phyloP scores from a whole-genome alignment of 1,140 invertebrate genomes.

The Drosophila lini region DNA sequence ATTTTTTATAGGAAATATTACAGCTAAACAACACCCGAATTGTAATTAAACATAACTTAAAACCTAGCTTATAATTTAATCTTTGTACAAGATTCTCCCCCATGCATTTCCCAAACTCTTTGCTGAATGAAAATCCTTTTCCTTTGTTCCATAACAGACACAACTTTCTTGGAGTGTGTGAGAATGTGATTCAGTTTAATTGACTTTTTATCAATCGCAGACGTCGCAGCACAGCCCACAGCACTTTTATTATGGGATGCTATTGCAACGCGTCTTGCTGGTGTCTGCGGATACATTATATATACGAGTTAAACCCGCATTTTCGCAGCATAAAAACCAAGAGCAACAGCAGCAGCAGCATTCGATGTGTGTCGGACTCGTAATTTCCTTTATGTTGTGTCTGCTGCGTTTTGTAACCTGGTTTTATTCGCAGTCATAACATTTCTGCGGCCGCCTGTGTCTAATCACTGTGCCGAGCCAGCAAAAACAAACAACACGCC shows the following conservation, averaged over 20 bases:
- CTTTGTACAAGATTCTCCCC: not conserved
- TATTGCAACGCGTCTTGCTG: conserved; percentile 34
- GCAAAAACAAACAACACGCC: conserved; percentile 19
- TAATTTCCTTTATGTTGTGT: conserved; percentile 69
- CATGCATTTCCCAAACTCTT: not conserved
- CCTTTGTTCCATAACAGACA: not conserved
- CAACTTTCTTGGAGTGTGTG: conserved; percentile 9
- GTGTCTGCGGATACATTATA: conserved; percentile 9
- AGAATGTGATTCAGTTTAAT: conserved; percentile 62
- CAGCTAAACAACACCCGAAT: no score
- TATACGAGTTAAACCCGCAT: conserved; percentile 2
- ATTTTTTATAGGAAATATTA: no score
- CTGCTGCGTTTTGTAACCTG: conserved; percentile 80
- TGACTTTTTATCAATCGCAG: conserved; percentile 77
- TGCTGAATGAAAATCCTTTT: conserved; percentile 7
- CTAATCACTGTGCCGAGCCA: conserved; percentile 63
- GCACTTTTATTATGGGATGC: conserved; percentile 29
- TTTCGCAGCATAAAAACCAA: conserved; percentile 25
- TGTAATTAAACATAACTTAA: no score
- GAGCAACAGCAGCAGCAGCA: conserved; percentile 2
- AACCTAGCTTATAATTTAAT: no score
- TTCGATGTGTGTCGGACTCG: conserved; percentile 58
- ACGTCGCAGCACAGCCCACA: conserved; percentile 60
- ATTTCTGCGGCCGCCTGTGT: conserved; percentile 63
- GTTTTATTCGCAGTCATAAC: conserved; percentile 80